Evolutionary conservation across 2,113 vertebrate genomes (phyloP).

Genomic region (Trinectes maculatus): DNA sequence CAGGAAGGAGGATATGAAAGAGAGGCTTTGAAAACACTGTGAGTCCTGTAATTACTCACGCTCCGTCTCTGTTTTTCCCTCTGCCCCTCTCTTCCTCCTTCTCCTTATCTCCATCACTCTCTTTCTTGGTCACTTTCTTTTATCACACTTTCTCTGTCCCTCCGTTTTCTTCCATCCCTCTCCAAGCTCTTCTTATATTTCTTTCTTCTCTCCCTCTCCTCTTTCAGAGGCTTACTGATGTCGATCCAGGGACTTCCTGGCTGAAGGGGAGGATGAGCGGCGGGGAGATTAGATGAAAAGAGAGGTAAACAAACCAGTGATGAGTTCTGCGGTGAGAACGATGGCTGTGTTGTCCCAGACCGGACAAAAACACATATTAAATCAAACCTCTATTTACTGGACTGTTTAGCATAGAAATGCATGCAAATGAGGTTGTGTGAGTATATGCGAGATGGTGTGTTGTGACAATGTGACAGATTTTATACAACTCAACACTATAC

Average conservation of each 20-base stretch:
- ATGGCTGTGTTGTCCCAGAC: constrained; percentile 44
- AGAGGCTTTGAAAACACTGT: constrained; percentile 72
- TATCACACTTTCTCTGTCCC: constrained; percentile 3
- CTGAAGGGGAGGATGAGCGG: constrained; percentile 56
- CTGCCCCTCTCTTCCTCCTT: constrained; percentile 6
- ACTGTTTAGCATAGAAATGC: constrained; percentile 17
- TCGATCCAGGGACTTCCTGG: constrained; percentile 67
- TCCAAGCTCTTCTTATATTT: not conserved
- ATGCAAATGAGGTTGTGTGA: not conserved
- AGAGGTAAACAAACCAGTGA: constrained; percentile 59
- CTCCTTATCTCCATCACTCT: constrained; percentile 2
- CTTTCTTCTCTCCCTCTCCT: not conserved
- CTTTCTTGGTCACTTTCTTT: constrained; percentile 7
- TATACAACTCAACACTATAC: too few relatives aligned
- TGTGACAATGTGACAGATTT: constrained; percentile 9
- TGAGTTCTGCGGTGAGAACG: constrained; percentile 63
- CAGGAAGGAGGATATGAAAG: constrained; percentile 80
- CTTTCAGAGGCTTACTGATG: constrained; percentile 58
- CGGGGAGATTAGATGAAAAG: constrained; percentile 60
- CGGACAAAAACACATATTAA: constrained; percentile 65
- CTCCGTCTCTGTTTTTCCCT: constrained; percentile 19
- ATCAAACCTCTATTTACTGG: constrained; percentile 47
- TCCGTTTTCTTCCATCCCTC: constrained; percentile 7
- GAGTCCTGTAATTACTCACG: constrained; percentile 77
- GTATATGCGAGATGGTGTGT: not conserved